Conservation (phyloP, 2,113 vertebrate genomes). For the Eclectus roratus region DNA sequence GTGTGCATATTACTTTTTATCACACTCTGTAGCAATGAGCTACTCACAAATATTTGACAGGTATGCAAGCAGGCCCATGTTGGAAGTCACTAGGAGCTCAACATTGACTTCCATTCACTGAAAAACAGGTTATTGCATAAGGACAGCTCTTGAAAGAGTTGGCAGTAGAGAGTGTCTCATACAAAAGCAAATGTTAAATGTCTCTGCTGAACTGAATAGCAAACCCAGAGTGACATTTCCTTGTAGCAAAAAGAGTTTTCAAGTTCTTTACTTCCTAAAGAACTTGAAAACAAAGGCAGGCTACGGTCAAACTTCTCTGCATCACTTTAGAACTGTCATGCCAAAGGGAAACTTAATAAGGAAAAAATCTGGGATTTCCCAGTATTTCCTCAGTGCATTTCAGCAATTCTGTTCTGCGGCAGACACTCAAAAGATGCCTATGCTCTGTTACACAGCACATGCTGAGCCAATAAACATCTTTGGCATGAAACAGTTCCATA, state of each 20-base stretch:
- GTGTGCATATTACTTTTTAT: not conserved
- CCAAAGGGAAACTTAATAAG: not conserved
- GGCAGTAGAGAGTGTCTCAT: not conserved
- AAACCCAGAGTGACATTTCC: not conserved
- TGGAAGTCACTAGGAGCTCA: not conserved
- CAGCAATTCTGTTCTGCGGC: not conserved
- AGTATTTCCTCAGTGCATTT: not conserved
- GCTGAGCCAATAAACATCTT: not conserved
- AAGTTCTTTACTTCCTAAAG: not conserved
- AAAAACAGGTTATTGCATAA: not conserved
- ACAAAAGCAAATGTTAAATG: not conserved
- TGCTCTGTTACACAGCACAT: not conserved
- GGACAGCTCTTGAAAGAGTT: not conserved
- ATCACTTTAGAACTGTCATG: not conserved
- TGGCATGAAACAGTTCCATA: not conserved
- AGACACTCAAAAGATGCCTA: not conserved
- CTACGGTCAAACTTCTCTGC: not conserved
- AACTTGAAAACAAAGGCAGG: not conserved
- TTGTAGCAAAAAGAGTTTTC: not conserved
- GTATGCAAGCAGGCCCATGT: not conserved
- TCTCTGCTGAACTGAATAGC: not conserved
- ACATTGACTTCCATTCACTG: not conserved
- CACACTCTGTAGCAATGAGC: not conserved
- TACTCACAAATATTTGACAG: not conserved
- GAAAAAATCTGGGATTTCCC: not conserved